Evolutionary conservation across 1,140 invertebrate genomes (phyloP), one percentile per base, ranked within the genome.

Genomic region (Drosophila obscura): DNA sequence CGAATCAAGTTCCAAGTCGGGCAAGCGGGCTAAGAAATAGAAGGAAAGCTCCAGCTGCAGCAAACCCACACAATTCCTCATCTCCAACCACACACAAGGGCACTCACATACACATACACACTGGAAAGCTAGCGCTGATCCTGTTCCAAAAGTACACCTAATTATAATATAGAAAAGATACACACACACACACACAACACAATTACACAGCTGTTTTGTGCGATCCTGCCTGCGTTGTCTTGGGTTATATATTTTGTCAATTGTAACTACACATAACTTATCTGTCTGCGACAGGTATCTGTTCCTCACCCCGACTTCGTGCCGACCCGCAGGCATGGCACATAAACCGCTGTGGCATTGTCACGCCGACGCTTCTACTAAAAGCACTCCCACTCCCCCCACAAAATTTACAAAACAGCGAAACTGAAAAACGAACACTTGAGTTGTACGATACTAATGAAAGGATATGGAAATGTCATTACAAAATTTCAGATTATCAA

Each of bases 11-110:
- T 19, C 26, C 26, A 87, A 85, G 44, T 63, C 61, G 26, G 35
- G 28, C 24, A 87, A 78, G 45, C 78, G 82, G n/a, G 61, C 45
- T 66, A 87, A 82, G 55, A 81, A 71, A 53, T 60, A 77, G 26
- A 52, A 65, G 52, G 22, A 11, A 13, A 31, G 58, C 48, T 49
- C 19, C 22, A 22, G 24, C 13, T 31, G 39, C 2, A 48, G 39
- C 2, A 48, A 43, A 41, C 41, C 7, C 15, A 61, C 28, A 67
- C 13, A 50, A 4, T 35, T 39, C n/a, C 13, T 8, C 31, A 39
- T 53, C 39, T 53, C 39, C 6, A 58, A 39, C 28, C 59, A 72
- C 39, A 74, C 43, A 26, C 5, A 50, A 19, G 22, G 19, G 45
- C 60, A 60, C 22, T 48, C 22, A 24, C 22, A 13, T 8, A 31